phyloP scores from a whole-genome alignment of 1,140 invertebrate genomes.

The Hormaphis cornu region DNA sequence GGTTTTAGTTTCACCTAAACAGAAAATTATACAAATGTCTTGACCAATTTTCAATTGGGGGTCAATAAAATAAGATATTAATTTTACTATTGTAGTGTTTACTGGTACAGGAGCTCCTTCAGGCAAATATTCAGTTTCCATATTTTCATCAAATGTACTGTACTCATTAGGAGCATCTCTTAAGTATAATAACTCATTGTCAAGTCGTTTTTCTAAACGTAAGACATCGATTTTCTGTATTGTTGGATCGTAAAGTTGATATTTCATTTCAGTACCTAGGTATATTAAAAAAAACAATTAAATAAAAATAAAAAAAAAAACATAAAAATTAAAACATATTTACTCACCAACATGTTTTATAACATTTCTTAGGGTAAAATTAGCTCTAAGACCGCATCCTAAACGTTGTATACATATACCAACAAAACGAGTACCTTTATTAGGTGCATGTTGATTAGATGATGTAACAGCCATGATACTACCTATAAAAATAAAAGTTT shows the following conservation, averaged over 20 bases:
- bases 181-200: slow-evolving; percentile 81
- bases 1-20: slow-evolving; percentile 68
- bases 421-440: slow-evolving; percentile 81
- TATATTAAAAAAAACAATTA: slow-evolving; percentile 33
- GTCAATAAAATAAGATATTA: too few species aligned
- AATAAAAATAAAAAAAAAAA: too few species aligned
- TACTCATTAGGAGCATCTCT: slow-evolving; percentile 88
- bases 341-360: slow-evolving; percentile 70
- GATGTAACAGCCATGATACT: slow-evolving; percentile 85
- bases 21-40: slow-evolving; percentile 29
- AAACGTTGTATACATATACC: slow-evolving; percentile 88
- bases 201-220: slow-evolving; percentile 84
- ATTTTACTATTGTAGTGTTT: slow-evolving; percentile 68
- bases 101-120: slow-evolving; percentile 73
- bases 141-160: slow-evolving; percentile 85
- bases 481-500: slow-evolving; percentile 49
- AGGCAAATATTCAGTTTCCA: slow-evolving; percentile 70
- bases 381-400: slow-evolving; percentile 67
- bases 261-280: slow-evolving; percentile 73
- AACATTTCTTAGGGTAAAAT: slow-evolving; percentile 84
- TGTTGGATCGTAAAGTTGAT: slow-evolving; percentile 89
- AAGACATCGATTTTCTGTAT: slow-evolving; percentile 83
- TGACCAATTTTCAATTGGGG: not conserved
- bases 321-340: not conserved
- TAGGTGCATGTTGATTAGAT: slow-evolving; percentile 75